phyloP scores from a whole-genome alignment of 2,113 vertebrate genomes.

The Copsychus sechellarum region DNA sequence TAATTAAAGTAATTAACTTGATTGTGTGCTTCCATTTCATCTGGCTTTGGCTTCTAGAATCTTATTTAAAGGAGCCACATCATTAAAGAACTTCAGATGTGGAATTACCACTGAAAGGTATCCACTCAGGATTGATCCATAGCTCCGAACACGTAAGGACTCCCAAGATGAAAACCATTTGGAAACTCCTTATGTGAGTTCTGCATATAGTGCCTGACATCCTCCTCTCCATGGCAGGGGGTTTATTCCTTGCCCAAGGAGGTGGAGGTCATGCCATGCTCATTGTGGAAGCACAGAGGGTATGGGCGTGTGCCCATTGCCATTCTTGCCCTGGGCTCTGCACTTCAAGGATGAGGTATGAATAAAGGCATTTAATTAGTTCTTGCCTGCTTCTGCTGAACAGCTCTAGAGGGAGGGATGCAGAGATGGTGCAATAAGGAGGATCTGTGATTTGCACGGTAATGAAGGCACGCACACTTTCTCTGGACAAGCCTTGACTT shows the following conservation, averaged over 20 bases:
- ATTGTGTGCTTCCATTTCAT: not conserved
- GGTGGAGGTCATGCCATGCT: slow-evolving; percentile 24
- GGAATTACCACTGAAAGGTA: slow-evolving; percentile 10
- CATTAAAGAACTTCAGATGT: slow-evolving; percentile 18
- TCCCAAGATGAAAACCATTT: slow-evolving; percentile 36
- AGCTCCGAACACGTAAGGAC: not conserved
- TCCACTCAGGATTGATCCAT: not conserved
- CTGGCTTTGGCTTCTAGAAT: not conserved
- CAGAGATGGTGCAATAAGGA: slow-evolving; percentile 19
- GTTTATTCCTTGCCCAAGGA: slow-evolving; percentile 44
- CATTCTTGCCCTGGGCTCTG: slow-evolving; percentile 37
- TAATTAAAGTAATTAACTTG: slow-evolving; percentile 52
- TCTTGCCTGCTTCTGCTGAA: not conserved
- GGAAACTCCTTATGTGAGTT: slow-evolving; percentile 26
- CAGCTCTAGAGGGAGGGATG: slow-evolving; percentile 15
- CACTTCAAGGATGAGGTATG: slow-evolving; percentile 19
- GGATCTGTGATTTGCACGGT: slow-evolving; percentile 46
- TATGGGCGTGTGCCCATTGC: slow-evolving; percentile 13
- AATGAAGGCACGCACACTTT: not conserved
- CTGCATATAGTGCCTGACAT: not conserved
- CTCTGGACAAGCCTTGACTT: slow-evolving; percentile 45
- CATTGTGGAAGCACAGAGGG: not conserved
- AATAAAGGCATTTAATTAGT: slow-evolving; percentile 62
- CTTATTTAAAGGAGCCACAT: not conserved
- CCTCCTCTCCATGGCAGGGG: not conserved